Evolutionary conservation across 1,140 invertebrate genomes (phyloP).

Genomic region (Zaprionus inermis): DNA sequence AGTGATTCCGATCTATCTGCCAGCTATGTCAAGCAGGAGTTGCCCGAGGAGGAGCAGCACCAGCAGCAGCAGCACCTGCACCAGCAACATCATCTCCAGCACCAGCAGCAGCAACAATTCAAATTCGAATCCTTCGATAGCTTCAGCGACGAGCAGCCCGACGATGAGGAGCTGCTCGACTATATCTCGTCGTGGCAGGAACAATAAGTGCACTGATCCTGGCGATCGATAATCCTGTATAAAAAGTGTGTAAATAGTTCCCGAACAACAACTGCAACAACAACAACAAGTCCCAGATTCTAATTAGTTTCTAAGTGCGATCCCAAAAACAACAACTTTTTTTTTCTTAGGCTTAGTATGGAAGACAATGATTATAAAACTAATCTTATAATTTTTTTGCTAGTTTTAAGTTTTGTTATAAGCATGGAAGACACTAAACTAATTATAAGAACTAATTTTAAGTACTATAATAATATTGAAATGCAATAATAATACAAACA

Average conservation of each 20-base stretch:
- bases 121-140: constrained; percentile 89
- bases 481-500: constrained; percentile 58
- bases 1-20: constrained; percentile 85
- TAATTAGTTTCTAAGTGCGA: constrained; percentile 15
- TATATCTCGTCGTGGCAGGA: constrained; percentile 95
- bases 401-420: constrained; percentile 73
- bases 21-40: constrained; percentile 70
- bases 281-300: constrained; percentile 60
- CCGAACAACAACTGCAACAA: constrained; percentile 40
- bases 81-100: constrained; percentile 62
- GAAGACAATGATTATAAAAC: constrained; percentile 83
- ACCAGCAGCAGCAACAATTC: constrained; percentile 70
- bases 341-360: constrained; percentile 64
- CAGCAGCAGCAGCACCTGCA: constrained; percentile 76
- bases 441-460: constrained; percentile 44
- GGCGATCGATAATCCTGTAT: constrained; percentile 42
- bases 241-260: constrained; percentile 77
- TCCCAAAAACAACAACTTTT: constrained; percentile 40
- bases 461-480: constrained; percentile 44
- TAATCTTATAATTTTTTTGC: constrained; percentile 52
- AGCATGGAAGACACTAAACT: constrained; percentile 83
- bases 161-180: constrained; percentile 95
- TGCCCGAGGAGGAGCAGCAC: constrained; percentile 22
- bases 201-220: constrained; percentile 84
- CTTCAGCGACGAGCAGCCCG: constrained; percentile 92